Base-by-base conservation (phyloP, 2,797 vertebrate genomes). In the Gila robusta region DNA sequence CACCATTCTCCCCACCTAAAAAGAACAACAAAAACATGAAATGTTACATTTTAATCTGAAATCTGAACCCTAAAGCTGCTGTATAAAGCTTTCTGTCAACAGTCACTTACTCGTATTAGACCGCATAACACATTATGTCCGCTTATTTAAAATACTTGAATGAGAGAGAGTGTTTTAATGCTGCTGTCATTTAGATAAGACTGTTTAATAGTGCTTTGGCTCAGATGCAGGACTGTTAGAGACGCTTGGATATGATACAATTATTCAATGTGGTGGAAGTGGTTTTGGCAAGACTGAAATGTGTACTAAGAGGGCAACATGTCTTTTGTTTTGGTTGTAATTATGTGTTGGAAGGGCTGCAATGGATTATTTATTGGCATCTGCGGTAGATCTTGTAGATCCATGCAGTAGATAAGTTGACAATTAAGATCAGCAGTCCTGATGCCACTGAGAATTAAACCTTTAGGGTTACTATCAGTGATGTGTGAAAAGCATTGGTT, bases 1-100 rank as follows among this genome's bases (percentile, higher is more conserved):
- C 90, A 11, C 56, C 94, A 1, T 90, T 89, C 7, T 89, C 91
- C 5, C 0, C 44, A 66, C 92, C 94, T 95, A 90, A 84, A 87
- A 69, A 21, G 4, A 28, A 69, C 1, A 59, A 64, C 91, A 87
- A 78, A 14, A 91, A 35, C 81, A 71, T 72, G 52, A 59, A 82
- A 8, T 8, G 56, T 56, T 3, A 14, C 1, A 69, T 49, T 70
- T 10, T 21, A 14, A 69, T 41, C 21, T 49, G 26, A 64, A 49
- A 74, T 17, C 14, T 37, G 11, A 83, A 83, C 7, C 7, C 81
- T 62, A 1, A 73, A 16, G 54, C 4, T 4, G 12, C 37, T 83
- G 19, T 28, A 73, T 73, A 17, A 74, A 49, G 28, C 54, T 72
- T 32, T 54, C 32, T 8, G 17, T 62, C 54, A 73, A 21, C 44